These are phyloP conservation scores for Belgica antarctica DNA, from an alignment of 2,888 invertebrate genomes.

Conservation along the genomic window DNA sequence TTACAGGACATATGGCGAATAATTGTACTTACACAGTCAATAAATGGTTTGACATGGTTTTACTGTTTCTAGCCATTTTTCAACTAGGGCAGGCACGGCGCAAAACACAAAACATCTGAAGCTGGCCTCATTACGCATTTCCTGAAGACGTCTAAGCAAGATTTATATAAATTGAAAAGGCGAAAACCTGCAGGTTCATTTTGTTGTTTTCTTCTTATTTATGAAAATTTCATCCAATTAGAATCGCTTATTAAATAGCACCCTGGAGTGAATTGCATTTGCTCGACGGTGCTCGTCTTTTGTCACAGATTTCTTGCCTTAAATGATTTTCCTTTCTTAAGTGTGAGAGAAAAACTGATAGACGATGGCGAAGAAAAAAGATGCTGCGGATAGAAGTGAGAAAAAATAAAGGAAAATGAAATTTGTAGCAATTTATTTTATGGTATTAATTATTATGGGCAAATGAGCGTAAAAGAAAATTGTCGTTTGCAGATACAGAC, in stretches of 20 bases:
- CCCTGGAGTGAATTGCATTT: constrained; percentile 40
- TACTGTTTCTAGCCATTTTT: too few relatives aligned
- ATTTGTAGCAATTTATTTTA: constrained; percentile 42
- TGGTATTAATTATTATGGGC: constrained; percentile 34
- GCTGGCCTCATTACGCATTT: background rate
- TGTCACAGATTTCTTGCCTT: background rate
- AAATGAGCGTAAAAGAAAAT: constrained; percentile 32
- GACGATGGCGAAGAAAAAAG: background rate
- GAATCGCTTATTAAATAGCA: constrained; percentile 36
- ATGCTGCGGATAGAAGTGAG: constrained; percentile 26
- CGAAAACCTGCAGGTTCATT: constrained; percentile 11
- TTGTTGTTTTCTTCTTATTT: constrained; percentile 8
- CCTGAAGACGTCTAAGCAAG: background rate
- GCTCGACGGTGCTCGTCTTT: constrained; percentile 17
- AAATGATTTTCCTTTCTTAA: background rate
- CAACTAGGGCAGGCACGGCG: too few relatives aligned
- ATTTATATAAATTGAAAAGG: background rate
- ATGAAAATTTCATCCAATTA: constrained; percentile 37
- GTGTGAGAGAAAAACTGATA: background rate
- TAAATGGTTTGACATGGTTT: too few relatives aligned
- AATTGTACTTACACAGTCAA: too few relatives aligned
- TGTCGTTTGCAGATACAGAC: constrained; percentile 34
- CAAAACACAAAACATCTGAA: too few relatives aligned
- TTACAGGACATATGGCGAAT: too few relatives aligned
- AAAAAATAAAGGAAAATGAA: constrained; percentile 23